Percentiles rank a stretch among this genome's conserved stretches.
Conservation (phyloP, 1,140 invertebrate species). For the Hyphantria cunea region DNA sequence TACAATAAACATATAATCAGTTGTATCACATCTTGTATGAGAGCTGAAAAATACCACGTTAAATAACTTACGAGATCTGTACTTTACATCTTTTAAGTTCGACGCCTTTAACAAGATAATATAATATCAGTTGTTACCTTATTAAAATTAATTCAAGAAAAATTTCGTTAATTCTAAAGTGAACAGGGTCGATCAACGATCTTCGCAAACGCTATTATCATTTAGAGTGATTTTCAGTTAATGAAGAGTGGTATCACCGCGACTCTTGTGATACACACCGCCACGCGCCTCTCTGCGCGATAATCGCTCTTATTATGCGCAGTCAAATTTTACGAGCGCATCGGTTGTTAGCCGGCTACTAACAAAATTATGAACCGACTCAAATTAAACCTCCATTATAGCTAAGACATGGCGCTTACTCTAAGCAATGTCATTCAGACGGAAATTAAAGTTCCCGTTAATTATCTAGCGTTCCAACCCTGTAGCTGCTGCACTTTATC, state of each 20-base stretch:
- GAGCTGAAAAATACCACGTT: slow-evolving; percentile 36
- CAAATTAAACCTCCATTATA: slow-evolving; percentile 57
- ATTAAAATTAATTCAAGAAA: slow-evolving; percentile 70
- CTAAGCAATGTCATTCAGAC: slow-evolving; percentile 46
- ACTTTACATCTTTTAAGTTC: slow-evolving; percentile 43
- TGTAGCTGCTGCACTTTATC: slow-evolving; percentile 8
- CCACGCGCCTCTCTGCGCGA: slow-evolving; percentile 51
- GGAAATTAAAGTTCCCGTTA: slow-evolving; percentile 48
- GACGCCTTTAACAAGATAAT: slow-evolving; percentile 35
- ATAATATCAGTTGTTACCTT: slow-evolving; percentile 57
- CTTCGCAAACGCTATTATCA: slow-evolving; percentile 50
- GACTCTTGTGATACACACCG: slow-evolving; percentile 45
- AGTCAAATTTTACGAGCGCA: slow-evolving; percentile 76
- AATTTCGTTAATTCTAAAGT: slow-evolving; percentile 62
- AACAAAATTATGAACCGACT: slow-evolving; percentile 61
- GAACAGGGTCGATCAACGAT: slow-evolving; percentile 44
- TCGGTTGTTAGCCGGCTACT: slow-evolving; percentile 63
- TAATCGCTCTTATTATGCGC: slow-evolving; percentile 73
- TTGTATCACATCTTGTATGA: slow-evolving; percentile 17
- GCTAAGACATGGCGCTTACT: slow-evolving; percentile 43
- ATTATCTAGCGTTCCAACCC: slow-evolving; percentile 32
- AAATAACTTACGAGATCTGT: slow-evolving; percentile 37
- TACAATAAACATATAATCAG: slow-evolving; percentile 27
- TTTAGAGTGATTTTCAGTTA: slow-evolving; percentile 72
- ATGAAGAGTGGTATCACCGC: slow-evolving; percentile 58